These are phyloP conservation scores for Drosophila mulleri DNA, from an alignment of 2,888 invertebrate genomes.

Conservation along the genomic window DNA sequence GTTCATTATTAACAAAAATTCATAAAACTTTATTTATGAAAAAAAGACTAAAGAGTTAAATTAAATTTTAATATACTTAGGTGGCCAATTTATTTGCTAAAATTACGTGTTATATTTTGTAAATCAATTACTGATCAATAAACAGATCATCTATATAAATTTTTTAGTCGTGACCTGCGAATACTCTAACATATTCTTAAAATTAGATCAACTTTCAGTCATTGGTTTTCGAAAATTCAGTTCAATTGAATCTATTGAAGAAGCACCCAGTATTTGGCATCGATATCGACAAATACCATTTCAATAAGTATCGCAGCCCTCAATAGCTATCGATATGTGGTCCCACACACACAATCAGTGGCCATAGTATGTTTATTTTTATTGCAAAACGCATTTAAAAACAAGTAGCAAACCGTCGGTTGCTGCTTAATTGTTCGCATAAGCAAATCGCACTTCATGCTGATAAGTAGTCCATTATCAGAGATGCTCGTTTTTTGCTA, in stretches of 20 bases:
- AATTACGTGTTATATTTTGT: no score
- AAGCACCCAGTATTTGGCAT: constrained; percentile 13
- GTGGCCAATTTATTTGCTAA: no score
- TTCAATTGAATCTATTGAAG: neutral
- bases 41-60: neutral
- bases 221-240: neutral
- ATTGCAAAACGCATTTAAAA: constrained; percentile 55
- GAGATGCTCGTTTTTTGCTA: constrained; percentile 5
- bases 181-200: neutral
- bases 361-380: constrained; percentile 55
- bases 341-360: constrained; percentile 23
- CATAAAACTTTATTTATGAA: no score
- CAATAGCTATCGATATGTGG: constrained; percentile 35
- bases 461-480: constrained; percentile 43
- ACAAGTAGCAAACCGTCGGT: constrained; percentile 27
- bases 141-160: fast-evolving
- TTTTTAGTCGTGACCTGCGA: neutral
- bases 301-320: constrained; percentile 8
- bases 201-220: neutral
- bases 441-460: constrained; percentile 9
- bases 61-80: no score
- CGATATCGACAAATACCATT: constrained; percentile 1
- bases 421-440: constrained; percentile 9
- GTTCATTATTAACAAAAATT: no score
- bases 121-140: neutral